A percentile compares a stretch with the other conserved stretches of the same genome.
Conservation (phyloP, 2,888 invertebrate genomes). For the Stenolophus ochropezus region DNA sequence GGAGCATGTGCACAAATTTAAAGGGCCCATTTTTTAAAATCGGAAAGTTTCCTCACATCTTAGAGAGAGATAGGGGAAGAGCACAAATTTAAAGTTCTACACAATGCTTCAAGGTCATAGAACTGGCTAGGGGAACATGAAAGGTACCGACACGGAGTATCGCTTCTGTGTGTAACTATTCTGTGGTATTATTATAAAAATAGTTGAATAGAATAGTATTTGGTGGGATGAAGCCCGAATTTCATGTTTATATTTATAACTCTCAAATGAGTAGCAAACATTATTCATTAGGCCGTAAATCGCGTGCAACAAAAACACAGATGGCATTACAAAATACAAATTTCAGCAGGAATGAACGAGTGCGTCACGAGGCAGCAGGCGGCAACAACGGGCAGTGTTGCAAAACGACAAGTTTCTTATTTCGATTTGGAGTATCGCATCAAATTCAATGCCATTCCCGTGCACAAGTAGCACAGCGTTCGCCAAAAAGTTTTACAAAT, state of each 20-base stretch:
- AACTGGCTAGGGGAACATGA: too few relatives aligned
- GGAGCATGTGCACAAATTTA: too few relatives aligned
- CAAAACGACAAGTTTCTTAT: slow-evolving; percentile 41
- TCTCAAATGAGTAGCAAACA: slow-evolving; percentile 30
- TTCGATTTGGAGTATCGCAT: slow-evolving; percentile 45
- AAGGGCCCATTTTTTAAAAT: too few relatives aligned
- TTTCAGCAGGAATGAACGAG: background rate
- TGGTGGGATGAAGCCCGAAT: background rate
- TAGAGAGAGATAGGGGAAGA: too few relatives aligned
- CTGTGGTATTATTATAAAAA: background rate
- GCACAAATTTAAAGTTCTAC: too few relatives aligned
- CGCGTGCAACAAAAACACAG: background rate
- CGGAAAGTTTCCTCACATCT: too few relatives aligned
- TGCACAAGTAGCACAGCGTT: slow-evolving; percentile 23
- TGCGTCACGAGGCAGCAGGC: slow-evolving; percentile 5
- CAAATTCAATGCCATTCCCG: slow-evolving; percentile 47
- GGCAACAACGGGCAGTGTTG: background rate
- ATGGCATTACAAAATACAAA: slow-evolving; percentile 35
- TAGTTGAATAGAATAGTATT: background rate
- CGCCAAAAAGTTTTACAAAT: slow-evolving; percentile 58
- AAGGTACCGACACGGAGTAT: too few relatives aligned
- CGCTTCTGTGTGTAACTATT: too few relatives aligned
- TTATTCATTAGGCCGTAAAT: slow-evolving; percentile 34
- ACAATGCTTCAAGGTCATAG: too few relatives aligned
- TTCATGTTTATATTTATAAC: background rate